Conservation (phyloP, 2,113 vertebrate genomes). For the Rattus norvegicus region DNA sequence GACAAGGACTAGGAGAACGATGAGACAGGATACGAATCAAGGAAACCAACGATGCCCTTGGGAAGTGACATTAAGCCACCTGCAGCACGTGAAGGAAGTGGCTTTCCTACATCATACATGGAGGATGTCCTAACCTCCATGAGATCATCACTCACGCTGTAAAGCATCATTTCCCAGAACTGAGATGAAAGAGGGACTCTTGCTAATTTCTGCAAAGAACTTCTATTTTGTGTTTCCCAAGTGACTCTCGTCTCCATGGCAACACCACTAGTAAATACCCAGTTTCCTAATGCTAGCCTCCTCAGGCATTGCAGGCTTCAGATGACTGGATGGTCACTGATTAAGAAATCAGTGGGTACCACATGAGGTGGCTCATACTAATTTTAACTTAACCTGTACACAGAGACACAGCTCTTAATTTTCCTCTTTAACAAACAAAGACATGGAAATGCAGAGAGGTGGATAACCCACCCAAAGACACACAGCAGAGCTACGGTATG, state of each 20-base stretch:
- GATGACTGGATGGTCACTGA: background rate
- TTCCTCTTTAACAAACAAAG: background rate
- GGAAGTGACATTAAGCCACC: background rate
- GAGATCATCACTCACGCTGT: background rate
- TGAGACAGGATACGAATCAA: background rate
- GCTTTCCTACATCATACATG: background rate
- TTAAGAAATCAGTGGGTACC: background rate
- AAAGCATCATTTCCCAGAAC: background rate
- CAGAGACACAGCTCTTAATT: background rate
- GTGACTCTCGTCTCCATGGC: background rate
- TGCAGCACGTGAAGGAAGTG: background rate
- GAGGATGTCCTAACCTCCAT: conserved; percentile 2
- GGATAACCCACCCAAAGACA: conserved; percentile 14
- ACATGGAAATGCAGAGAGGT: conserved; percentile 6
- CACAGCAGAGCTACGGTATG: background rate
- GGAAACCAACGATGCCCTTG: background rate
- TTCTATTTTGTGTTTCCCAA: background rate
- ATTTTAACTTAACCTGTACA: background rate
- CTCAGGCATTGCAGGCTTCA: background rate
- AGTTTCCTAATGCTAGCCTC: conserved; percentile 9
- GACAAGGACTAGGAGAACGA: background rate
- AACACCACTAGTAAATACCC: background rate
- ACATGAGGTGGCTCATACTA: background rate
- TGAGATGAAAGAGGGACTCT: background rate
- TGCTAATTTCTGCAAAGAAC: conserved; percentile 26